These are phyloP conservation scores for Achlya flavicornis DNA, from an alignment of 2,888 invertebrate genomes.

Conservation along the genomic window DNA sequence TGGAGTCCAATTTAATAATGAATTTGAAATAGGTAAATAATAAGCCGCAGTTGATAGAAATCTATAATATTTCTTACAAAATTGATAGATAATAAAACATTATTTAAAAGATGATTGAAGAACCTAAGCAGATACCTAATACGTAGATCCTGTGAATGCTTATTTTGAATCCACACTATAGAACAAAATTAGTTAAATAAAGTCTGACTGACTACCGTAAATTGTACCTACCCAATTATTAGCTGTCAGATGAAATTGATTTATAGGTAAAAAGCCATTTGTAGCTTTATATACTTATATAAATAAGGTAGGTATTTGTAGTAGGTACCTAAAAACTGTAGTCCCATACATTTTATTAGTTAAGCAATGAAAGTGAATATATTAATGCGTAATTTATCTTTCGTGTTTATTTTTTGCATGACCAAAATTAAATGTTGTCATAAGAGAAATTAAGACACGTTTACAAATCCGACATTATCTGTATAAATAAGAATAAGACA, in stretches of 20 bases:
- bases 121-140: too few species aligned
- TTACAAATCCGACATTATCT: not conserved
- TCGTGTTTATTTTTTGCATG: not conserved
- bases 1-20: not conserved
- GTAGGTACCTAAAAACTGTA: not conserved
- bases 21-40: not conserved
- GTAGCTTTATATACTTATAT: not conserved
- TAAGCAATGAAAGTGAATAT: not conserved
- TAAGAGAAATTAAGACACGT: conserved; percentile 1
- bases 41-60: not conserved
- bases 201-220: too few species aligned
- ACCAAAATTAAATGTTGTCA: not conserved
- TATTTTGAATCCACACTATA: not conserved
- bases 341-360: too few species aligned
- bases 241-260: not conserved
- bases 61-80: too few species aligned
- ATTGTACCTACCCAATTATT: not conserved
- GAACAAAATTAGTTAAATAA: not conserved
- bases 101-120: too few species aligned
- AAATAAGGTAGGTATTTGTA: not conserved
- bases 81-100: not conserved
- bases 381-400: not conserved
- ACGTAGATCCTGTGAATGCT: too few species aligned
- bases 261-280: not conserved
- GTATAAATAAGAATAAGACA: conserved; percentile 13